Evolutionary conservation across 2,797 vertebrate species (phyloP).

Genomic region (Mormyrus proboscirostris): DNA sequence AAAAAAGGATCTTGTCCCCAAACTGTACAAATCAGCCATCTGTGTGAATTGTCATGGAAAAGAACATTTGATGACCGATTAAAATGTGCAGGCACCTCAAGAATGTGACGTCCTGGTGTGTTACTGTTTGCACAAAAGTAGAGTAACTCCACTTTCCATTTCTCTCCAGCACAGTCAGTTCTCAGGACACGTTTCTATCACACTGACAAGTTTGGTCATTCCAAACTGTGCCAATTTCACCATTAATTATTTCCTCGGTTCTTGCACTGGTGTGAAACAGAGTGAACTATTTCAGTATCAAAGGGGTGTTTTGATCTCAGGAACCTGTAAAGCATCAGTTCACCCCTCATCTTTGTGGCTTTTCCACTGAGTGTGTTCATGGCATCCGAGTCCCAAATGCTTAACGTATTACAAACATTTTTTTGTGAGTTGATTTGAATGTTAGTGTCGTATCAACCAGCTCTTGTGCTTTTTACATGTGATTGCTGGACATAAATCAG

Average conservation of each 20-base stretch:
- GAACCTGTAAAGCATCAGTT: not conserved
- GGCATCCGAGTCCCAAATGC: not conserved
- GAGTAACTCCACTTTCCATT: not conserved
- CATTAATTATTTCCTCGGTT: not conserved
- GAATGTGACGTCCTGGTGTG: not conserved
- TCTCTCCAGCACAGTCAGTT: not conserved
- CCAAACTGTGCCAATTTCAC: not conserved
- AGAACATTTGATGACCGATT: not conserved
- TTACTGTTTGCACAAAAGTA: not conserved
- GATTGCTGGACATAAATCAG: not conserved
- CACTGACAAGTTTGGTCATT: not conserved
- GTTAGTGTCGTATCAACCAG: not conserved
- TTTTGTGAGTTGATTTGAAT: not conserved
- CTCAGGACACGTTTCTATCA: not conserved
- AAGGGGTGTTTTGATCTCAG: not conserved
- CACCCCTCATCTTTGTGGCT: not conserved
- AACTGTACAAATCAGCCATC: not conserved
- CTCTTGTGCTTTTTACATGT: not conserved
- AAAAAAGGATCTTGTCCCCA: not conserved
- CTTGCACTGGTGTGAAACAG: not conserved
- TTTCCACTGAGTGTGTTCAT: not conserved
- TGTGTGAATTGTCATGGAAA: not conserved
- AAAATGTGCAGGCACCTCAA: not conserved
- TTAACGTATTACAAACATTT: not conserved
- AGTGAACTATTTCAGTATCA: not conserved